Base-by-base conservation (phyloP, 2,888 invertebrate genomes). In the Sinelater perroti region DNA sequence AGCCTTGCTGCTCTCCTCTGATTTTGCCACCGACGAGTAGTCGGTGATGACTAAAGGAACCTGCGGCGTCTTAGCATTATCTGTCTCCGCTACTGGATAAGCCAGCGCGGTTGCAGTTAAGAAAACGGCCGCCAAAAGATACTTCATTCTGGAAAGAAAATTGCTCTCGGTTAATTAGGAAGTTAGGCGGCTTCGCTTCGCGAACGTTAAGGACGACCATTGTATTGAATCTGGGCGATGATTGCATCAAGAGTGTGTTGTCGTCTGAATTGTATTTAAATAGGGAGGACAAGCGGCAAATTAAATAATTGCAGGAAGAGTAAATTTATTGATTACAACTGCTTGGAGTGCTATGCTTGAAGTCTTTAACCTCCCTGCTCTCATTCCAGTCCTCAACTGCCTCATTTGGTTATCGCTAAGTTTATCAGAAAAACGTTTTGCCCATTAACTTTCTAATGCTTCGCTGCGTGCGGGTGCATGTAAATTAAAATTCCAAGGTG, bases 11-110 rank as follows among this genome's bases (percentile, higher is more conserved):
- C 58, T 58, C 11, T 67, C 73, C 62, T 78, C 73, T 8, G 70
- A 68, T 62, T 78, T 74, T 8, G 76, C 75, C 6, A 78, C 78
- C 28, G 75, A 73, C 7, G 80, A 72, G 67, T 78, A 75, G 64
- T 79, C 79, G 30, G 78, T 73, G 59, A 77, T 78, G 64, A 78
- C 78, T 56, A 77, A 72, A 31, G 78, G 79, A 46, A 72, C 72
- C n/a, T n/a, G n/a, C 49, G 67, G 65, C 7, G 72, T 60, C 59
- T 71, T 61, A 5, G 62, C 56, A 38, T 66, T 63, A 50, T 73
- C 73, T 28, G 77, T 75, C 55, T 86, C 86, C 28, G 83, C 85
- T 33, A 87, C 78, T 44, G 88, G 88, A 82, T 85, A 83, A 28
- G 85, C 82, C 70, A 83, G 69, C 21, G 74, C 78, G 14, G 77